Evolutionary conservation across 1,140 invertebrate genomes (phyloP).

Genomic region (Parasteatoda tepidariorum): DNA sequence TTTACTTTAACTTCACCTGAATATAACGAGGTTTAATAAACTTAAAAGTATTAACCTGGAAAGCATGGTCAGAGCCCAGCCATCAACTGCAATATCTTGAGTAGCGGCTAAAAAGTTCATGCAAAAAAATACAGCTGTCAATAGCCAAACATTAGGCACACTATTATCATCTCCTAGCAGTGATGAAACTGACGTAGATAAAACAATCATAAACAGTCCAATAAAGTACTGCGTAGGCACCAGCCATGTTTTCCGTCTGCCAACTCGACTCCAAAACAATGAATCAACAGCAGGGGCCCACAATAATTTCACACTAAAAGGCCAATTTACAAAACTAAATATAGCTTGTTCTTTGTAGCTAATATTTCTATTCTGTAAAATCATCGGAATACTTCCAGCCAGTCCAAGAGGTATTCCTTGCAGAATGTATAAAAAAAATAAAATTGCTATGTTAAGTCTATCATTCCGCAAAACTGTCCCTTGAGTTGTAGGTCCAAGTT

Average conservation of each 20-base stretch:
- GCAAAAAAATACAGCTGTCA: slow-evolving; percentile 90
- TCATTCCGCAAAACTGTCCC: slow-evolving; percentile 62
- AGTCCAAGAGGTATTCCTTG: slow-evolving; percentile 97
- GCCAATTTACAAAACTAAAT: slow-evolving; percentile 98
- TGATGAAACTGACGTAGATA: slow-evolving; percentile 80
- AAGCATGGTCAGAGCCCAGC: slow-evolving; percentile 99
- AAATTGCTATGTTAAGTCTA: slow-evolving; percentile 76
- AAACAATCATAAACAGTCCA: slow-evolving; percentile 82
- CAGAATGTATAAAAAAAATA: slow-evolving; percentile 92
- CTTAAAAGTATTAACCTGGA: slow-evolving; percentile 73
- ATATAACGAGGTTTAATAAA: too few species aligned
- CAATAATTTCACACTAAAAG: slow-evolving; percentile 95
- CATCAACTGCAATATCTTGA: slow-evolving; percentile 99
- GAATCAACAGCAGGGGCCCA: slow-evolving; percentile 99
- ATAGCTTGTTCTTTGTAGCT: slow-evolving; percentile 95
- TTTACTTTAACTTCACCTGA: too few species aligned
- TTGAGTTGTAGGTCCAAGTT: neutral
- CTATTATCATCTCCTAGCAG: slow-evolving; percentile 77
- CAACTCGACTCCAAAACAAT: slow-evolving; percentile 83
- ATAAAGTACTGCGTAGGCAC: slow-evolving; percentile 87
- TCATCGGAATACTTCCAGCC: slow-evolving; percentile 92
- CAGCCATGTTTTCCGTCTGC: slow-evolving; percentile 96
- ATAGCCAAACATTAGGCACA: slow-evolving; percentile 79
- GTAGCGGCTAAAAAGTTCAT: slow-evolving; percentile 97
- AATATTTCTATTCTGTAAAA: slow-evolving; percentile 90